Evolutionary conservation across 1,140 invertebrate species (phyloP).

Genomic region (Lepidurus arcticus): DNA sequence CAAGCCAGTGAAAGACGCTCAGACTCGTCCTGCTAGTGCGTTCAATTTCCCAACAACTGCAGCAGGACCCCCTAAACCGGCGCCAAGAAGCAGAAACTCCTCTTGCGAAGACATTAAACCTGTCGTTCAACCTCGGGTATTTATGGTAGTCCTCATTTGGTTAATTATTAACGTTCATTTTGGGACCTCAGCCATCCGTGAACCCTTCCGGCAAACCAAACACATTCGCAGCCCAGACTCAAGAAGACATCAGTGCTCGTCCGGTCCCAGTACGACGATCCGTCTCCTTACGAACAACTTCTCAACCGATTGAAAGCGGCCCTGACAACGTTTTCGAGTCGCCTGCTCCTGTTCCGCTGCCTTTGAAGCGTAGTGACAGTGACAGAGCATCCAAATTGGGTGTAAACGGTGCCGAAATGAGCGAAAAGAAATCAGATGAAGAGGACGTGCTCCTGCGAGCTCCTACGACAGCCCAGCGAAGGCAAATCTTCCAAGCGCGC

Average conservation of each 20-base stretch:
- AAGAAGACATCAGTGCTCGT: background rate
- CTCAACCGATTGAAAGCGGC: conserved; percentile 2
- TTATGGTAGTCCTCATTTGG: background rate
- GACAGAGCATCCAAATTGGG: conserved; percentile 20
- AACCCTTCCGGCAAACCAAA: background rate
- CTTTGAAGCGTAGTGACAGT: conserved; percentile 27
- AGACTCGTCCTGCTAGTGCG: conserved; percentile 7
- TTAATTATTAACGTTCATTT: background rate
- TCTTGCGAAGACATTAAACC: background rate
- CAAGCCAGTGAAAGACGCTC: conserved; percentile 27
- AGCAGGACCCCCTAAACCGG: conserved; percentile 3
- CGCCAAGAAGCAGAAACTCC: conserved; percentile 7
- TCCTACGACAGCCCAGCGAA: conserved; percentile 31
- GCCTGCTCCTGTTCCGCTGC: background rate
- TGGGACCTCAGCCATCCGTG: background rate
- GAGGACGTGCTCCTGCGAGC: conserved; percentile 30
- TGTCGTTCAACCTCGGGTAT: background rate
- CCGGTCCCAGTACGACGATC: conserved; percentile 31
- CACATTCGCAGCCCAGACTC: background rate
- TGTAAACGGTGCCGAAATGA: background rate
- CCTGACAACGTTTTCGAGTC: conserved; percentile 31
- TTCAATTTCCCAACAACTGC: conserved; percentile 22
- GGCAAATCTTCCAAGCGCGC: conserved; percentile 33
- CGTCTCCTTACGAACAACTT: conserved; percentile 8
- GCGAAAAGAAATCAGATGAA: conserved; percentile 26